These are phyloP conservation scores for Halictus ligatus DNA, from an alignment of 2,888 invertebrate species.

Conservation along the genomic window DNA sequence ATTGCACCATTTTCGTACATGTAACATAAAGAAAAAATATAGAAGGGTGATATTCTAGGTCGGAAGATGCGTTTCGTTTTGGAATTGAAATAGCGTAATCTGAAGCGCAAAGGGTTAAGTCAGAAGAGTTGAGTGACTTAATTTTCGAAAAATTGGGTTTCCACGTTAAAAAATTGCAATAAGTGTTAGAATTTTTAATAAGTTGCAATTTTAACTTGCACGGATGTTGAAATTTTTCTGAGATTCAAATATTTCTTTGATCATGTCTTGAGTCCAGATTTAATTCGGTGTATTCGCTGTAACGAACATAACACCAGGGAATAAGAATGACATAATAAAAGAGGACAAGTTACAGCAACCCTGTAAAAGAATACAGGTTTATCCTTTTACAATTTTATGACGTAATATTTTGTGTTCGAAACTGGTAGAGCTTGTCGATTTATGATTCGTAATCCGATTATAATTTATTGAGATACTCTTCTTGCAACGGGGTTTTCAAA, in stretches of 20 bases:
- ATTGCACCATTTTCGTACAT: too few species aligned
- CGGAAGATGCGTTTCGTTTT: too few species aligned
- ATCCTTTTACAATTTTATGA: neutral
- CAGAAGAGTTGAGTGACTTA: too few species aligned
- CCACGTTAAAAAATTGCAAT: too few species aligned
- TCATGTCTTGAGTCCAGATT: neutral
- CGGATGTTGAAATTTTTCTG: too few species aligned
- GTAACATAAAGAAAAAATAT: too few species aligned
- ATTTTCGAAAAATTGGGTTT: too few species aligned
- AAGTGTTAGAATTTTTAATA: too few species aligned
- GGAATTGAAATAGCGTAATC: too few species aligned
- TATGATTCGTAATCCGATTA: conserved; percentile 4
- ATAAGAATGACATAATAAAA: neutral
- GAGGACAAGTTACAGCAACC: neutral
- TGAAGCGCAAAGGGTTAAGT: too few species aligned
- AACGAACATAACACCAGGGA: neutral
- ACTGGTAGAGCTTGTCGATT: neutral
- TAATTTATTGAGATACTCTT: neutral
- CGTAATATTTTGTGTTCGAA: neutral
- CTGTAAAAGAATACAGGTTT: neutral
- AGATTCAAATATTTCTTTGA: neutral
- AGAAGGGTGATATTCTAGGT: too few species aligned
- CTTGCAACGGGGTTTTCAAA: neutral
- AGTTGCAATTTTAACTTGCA: too few species aligned
- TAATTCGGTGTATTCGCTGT: neutral